Percentiles rank a stretch among this genome's conserved stretches.
These are phyloP conservation scores for Pongo abelii DNA, from an alignment of 2,113 vertebrate genomes.

Conservation along the genomic window DNA sequence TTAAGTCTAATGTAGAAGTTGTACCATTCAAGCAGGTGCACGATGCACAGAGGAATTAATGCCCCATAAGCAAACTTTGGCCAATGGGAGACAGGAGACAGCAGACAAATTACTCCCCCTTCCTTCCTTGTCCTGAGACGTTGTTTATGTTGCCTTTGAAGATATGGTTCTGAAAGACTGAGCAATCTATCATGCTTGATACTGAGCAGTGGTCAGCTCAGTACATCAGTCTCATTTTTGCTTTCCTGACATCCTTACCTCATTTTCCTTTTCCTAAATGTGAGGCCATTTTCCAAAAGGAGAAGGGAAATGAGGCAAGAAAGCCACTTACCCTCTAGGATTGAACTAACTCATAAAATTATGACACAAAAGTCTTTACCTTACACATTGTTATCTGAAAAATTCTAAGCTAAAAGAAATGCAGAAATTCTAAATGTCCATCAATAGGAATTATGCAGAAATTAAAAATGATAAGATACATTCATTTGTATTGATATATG, in stretches of 20 bases:
- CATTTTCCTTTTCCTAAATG: background rate
- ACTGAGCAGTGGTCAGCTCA: background rate
- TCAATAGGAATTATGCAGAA: background rate
- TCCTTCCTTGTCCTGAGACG: slow-evolving; percentile 12
- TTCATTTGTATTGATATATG: background rate
- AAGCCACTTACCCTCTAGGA: background rate
- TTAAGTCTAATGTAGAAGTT: background rate
- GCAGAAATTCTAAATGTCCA: background rate
- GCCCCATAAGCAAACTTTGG: background rate
- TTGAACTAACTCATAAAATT: background rate
- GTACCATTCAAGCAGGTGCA: background rate
- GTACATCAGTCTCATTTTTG: background rate
- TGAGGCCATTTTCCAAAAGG: no score
- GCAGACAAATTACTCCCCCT: background rate
- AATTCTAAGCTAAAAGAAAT: background rate
- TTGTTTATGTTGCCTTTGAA: slow-evolving; percentile 1
- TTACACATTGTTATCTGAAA: background rate
- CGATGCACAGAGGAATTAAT: background rate
- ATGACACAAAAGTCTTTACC: background rate
- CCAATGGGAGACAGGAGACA: background rate
- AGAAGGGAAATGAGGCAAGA: no score
- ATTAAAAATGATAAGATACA: background rate
- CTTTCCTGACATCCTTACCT: background rate
- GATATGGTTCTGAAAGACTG: background rate
- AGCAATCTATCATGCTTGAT: background rate